Conservation (phyloP, 2,888 invertebrate genomes). For the Polydrusus tereticollis region DNA sequence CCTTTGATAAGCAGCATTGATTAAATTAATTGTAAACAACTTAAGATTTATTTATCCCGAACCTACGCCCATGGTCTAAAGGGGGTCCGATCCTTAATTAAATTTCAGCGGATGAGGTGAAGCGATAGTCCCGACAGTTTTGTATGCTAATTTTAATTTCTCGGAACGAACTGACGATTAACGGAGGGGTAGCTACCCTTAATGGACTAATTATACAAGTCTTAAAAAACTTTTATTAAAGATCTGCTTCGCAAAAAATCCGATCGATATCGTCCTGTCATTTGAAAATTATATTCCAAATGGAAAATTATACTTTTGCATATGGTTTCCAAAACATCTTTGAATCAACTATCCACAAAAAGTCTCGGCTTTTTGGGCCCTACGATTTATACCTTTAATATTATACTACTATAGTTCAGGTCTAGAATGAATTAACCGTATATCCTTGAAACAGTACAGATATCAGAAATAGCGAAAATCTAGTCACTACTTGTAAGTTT, state of each 20-base stretch:
- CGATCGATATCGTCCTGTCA: constrained; percentile 3
- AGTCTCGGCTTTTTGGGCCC: too few species aligned
- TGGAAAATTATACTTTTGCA: too few species aligned
- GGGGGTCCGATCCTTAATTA: constrained; percentile 29
- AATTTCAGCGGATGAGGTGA: constrained; percentile 43
- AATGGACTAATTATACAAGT: constrained; percentile 38
- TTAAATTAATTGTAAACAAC: too few species aligned
- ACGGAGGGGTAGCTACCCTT: constrained; percentile 27
- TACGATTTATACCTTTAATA: too few species aligned
- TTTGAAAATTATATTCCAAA: background rate
- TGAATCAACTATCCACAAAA: too few species aligned
- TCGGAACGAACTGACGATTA: constrained; percentile 36
- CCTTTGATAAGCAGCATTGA: too few species aligned
- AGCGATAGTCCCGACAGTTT: constrained; percentile 43
- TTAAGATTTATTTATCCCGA: background rate
- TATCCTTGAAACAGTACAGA: too few species aligned
- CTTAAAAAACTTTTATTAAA: constrained; percentile 34
- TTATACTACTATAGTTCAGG: too few species aligned
- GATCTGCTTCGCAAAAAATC: constrained; percentile 4
- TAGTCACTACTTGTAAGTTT: constrained; percentile 4
- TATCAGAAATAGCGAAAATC: too few species aligned
- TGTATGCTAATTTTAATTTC: constrained; percentile 46
- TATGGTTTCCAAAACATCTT: too few species aligned
- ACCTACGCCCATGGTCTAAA: constrained; percentile 2
- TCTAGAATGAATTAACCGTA: too few species aligned